Evolutionary conservation across 2,888 invertebrate species (phyloP).

Genomic region (Catocala sponsa): DNA sequence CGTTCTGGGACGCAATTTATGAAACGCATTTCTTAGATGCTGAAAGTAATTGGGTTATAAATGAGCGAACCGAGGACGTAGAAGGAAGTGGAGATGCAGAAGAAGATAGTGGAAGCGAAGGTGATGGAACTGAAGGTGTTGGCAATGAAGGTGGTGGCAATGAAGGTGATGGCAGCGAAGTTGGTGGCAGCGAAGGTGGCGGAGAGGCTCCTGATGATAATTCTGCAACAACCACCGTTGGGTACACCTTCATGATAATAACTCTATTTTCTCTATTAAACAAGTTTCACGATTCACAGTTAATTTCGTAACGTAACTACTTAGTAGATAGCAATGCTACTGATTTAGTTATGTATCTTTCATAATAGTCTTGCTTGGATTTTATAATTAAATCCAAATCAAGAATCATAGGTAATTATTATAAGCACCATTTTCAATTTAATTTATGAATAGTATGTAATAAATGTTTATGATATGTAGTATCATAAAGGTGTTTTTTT

Average conservation of each 20-base stretch:
- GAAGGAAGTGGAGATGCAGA: constrained; percentile 8
- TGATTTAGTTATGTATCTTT: constrained; percentile 25
- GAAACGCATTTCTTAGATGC: constrained; percentile 71
- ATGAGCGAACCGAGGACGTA: constrained; percentile 56
- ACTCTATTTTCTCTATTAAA: constrained; percentile 64
- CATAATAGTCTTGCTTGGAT: constrained; percentile 37
- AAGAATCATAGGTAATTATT: constrained; percentile 28
- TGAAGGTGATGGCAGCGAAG: constrained; percentile 30
- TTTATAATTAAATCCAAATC: constrained; percentile 49
- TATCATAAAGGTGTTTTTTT: no score
- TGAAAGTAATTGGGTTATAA: constrained; percentile 63
- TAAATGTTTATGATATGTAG: no score
- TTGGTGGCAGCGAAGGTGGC: constrained; percentile 26
- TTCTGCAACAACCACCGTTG: constrained; percentile 69
- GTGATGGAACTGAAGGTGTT: constrained; percentile 12
- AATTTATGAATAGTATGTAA: no score
- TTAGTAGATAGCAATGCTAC: constrained; percentile 52
- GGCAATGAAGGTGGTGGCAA: constrained; percentile 28
- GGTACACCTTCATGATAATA: constrained; percentile 71
- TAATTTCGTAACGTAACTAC: constrained; percentile 60
- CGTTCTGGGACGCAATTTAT: constrained; percentile 76
- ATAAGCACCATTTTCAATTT: not conserved
- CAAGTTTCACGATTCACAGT: constrained; percentile 61
- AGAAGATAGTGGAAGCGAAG: not conserved
- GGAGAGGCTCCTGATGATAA: constrained; percentile 31